phyloP scores from a whole-genome alignment of 1,140 invertebrate genomes.

The Adelges cooleyi region DNA sequence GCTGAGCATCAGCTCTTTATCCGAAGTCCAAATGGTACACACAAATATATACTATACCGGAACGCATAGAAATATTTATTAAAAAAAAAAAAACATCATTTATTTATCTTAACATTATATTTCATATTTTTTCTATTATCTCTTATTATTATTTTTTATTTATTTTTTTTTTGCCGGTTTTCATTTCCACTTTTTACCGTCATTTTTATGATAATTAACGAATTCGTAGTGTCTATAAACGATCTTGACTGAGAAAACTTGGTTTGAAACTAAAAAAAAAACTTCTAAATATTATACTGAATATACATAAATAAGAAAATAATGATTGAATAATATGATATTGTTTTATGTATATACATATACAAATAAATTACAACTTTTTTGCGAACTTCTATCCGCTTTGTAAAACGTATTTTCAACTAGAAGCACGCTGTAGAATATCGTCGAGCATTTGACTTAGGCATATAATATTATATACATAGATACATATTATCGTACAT shows the following conservation, averaged over 20 bases:
- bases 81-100: no score
- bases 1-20: slow-evolving; percentile 51
- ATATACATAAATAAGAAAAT: background rate
- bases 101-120: no score
- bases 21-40: slow-evolving; percentile 52
- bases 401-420: slow-evolving; percentile 21
- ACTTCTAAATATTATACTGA: no score
- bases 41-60: slow-evolving; percentile 11
- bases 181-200: no score
- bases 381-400: slow-evolving; percentile 24
- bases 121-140: background rate
- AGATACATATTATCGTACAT: no score
- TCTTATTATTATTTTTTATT: background rate
- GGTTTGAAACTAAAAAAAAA: no score
- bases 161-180: background rate
- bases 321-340: no score
- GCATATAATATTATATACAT: background rate
- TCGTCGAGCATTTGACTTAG: background rate
- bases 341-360: background rate
- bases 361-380: background rate
- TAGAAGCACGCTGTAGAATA: slow-evolving; percentile 24
- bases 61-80: slow-evolving; percentile 4
- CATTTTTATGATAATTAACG: no score
- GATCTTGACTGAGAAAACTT: no score
- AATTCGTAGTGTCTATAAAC: no score